A percentile compares a stretch with the other conserved stretches of the same genome.
Evolutionary conservation across 1,140 invertebrate genomes (phyloP).

Genomic region (Bemisia tabaci): DNA sequence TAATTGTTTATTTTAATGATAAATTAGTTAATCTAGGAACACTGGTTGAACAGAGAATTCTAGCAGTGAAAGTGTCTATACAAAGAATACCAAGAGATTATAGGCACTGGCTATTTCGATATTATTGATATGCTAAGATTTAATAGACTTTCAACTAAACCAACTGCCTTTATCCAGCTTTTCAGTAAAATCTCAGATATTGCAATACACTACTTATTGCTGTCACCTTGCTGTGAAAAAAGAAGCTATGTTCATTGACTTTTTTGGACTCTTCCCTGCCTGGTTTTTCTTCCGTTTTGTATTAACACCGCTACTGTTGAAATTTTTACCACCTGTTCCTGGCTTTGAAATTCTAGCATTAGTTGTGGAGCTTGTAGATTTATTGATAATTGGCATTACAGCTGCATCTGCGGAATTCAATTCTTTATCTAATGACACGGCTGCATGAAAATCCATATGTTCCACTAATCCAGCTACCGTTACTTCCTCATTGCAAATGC

Average conservation of each 20-base stretch:
- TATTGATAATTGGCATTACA: not conserved
- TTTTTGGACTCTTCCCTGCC: not conserved
- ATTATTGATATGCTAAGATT: no score
- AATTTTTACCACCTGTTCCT: not conserved
- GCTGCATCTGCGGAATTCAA: slow-evolving; percentile 12
- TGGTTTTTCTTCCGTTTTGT: not conserved
- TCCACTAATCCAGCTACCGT: slow-evolving; percentile 15
- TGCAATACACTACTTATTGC: no score
- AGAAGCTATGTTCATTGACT: not conserved
- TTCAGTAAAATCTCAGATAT: no score
- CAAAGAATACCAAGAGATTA: no score
- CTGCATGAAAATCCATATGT: slow-evolving; percentile 22
- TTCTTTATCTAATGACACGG: slow-evolving; percentile 17
- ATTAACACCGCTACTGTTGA: not conserved
- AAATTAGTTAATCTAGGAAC: no score
- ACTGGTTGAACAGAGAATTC: no score
- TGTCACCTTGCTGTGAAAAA: not conserved
- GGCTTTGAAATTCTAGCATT: no score
- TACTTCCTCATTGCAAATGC: slow-evolving; percentile 15
- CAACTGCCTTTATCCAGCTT: no score
- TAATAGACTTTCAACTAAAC: no score
- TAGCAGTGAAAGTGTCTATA: no score
- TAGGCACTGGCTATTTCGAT: no score
- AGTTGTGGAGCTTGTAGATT: not conserved
- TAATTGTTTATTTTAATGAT: no score